phyloP scores from a whole-genome alignment of 2,797 vertebrate genomes.

The Echeneis naucrates region DNA sequence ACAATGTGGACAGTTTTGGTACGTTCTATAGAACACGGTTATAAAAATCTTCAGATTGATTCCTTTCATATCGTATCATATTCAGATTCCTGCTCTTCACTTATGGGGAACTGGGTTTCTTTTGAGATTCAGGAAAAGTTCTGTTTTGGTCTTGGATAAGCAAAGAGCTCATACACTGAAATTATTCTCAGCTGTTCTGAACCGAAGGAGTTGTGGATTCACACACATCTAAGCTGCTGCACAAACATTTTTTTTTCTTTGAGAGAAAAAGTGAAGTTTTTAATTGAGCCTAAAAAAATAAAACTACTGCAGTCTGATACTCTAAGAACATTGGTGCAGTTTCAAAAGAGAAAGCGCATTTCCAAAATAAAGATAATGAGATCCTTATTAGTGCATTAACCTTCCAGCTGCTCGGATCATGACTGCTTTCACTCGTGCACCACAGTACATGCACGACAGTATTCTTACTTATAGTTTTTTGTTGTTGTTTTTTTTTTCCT shows the following conservation, averaged over 20 bases:
- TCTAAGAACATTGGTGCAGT: not conserved
- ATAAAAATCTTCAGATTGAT: slow-evolving; percentile 1
- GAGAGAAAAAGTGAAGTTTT: slow-evolving; percentile 3
- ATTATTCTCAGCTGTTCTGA: slow-evolving; percentile 7
- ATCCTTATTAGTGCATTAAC: not conserved
- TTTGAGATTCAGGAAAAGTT: not conserved
- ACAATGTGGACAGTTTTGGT: slow-evolving; percentile 11
- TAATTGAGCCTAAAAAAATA: not conserved
- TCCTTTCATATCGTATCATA: too few species aligned
- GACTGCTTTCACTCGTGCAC: not conserved
- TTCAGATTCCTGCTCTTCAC: slow-evolving; percentile 2
- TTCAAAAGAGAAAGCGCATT: slow-evolving; percentile 1
- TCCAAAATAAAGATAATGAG: not conserved
- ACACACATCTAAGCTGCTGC: not conserved
- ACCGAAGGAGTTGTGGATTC: slow-evolving; percentile 3
- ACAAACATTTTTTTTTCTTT: slow-evolving; percentile 15
- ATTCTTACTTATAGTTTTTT: not conserved
- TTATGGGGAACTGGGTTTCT: not conserved
- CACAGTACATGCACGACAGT: too few species aligned
- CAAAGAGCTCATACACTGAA: slow-evolving; percentile 13
- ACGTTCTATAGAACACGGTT: not conserved
- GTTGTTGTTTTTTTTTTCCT: not conserved
- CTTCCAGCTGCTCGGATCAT: not conserved
- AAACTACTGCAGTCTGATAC: not conserved
- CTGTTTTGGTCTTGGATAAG: slow-evolving; percentile 11